Percentiles rank a stretch among this genome's conserved stretches.
Conservation (phyloP, 1,140 invertebrate genomes). For the Eumeta japonica region DNA sequence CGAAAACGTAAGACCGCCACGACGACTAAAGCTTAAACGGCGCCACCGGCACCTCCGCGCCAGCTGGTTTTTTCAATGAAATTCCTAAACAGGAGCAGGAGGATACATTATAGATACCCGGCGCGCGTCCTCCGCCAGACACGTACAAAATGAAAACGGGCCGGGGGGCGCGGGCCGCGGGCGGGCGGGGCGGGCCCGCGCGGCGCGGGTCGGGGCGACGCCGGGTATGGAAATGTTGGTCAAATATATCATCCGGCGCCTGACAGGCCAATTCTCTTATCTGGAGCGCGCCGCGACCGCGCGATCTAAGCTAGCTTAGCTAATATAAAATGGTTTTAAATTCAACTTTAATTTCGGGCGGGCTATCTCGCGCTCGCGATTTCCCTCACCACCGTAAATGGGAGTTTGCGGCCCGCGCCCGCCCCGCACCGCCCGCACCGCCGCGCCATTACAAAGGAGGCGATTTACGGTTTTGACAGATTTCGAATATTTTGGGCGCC, state of each 20-base stretch:
- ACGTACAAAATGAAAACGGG: slow-evolving; percentile 56
- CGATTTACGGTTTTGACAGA: slow-evolving; percentile 51
- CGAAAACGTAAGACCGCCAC: slow-evolving; percentile 28
- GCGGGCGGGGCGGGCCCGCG: slow-evolving; percentile 19
- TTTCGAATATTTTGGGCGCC: slow-evolving; percentile 41
- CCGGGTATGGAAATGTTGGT: slow-evolving; percentile 81
- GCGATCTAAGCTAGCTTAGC: slow-evolving; percentile 55
- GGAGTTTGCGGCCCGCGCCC: slow-evolving; percentile 14
- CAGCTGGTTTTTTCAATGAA: slow-evolving; percentile 45
- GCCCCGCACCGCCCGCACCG: slow-evolving; percentile 24
- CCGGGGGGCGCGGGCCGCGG: slow-evolving; percentile 33
- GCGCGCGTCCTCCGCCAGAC: slow-evolving; percentile 46
- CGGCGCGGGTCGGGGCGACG: slow-evolving; percentile 33
- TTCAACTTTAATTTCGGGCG: slow-evolving; percentile 49
- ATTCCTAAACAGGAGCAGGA: slow-evolving; percentile 36
- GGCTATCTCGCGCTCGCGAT: slow-evolving; percentile 29
- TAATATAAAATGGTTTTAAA: slow-evolving; percentile 59
- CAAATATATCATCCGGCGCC: slow-evolving; percentile 82
- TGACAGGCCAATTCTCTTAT: slow-evolving; percentile 87
- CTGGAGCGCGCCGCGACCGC: slow-evolving; percentile 51
- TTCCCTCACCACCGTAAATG: slow-evolving; percentile 33
- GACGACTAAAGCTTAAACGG: slow-evolving; percentile 37
- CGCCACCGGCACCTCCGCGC: slow-evolving; percentile 32
- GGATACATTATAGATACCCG: slow-evolving; percentile 48
- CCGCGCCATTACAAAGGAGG: slow-evolving; percentile 36